Evolutionary conservation across 2,113 vertebrate genomes (phyloP).

Genomic region (Xenus cinereus): DNA sequence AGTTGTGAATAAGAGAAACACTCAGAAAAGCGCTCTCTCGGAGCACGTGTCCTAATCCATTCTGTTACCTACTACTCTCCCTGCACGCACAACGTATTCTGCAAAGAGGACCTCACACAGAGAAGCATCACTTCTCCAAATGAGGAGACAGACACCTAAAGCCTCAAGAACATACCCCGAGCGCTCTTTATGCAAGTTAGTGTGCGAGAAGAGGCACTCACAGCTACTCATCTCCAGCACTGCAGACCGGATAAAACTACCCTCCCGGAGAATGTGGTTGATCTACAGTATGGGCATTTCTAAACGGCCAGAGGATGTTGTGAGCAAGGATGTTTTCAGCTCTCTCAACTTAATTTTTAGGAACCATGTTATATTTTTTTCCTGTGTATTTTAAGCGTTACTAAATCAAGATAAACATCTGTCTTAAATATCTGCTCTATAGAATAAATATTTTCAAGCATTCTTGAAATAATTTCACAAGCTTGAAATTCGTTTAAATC

Average conservation of each 20-base stretch:
- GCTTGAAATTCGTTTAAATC: background rate
- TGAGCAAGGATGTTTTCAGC: background rate
- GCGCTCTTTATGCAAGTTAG: background rate
- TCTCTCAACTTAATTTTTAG: background rate
- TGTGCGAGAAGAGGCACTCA: background rate
- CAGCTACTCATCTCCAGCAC: background rate
- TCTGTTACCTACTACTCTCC: background rate
- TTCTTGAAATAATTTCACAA: background rate
- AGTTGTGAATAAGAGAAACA: background rate
- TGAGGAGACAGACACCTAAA: background rate
- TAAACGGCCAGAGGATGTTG: background rate
- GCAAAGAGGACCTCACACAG: background rate
- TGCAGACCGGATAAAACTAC: background rate
- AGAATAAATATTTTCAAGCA: background rate
- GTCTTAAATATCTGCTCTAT: background rate
- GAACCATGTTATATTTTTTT: background rate
- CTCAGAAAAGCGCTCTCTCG: background rate
- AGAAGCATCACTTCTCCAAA: background rate
- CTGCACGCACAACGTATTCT: rapidly evolving
- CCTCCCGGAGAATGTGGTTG: background rate
- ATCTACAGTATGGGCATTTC: background rate
- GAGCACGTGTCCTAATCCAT: background rate
- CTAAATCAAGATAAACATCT: background rate
- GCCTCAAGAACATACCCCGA: background rate
- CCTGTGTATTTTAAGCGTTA: background rate